Percentiles rank a stretch among this genome's conserved stretches.
These are phyloP conservation scores for Cinclus mexicanus DNA, from an alignment of 2,113 vertebrate species.

Conservation along the genomic window DNA sequence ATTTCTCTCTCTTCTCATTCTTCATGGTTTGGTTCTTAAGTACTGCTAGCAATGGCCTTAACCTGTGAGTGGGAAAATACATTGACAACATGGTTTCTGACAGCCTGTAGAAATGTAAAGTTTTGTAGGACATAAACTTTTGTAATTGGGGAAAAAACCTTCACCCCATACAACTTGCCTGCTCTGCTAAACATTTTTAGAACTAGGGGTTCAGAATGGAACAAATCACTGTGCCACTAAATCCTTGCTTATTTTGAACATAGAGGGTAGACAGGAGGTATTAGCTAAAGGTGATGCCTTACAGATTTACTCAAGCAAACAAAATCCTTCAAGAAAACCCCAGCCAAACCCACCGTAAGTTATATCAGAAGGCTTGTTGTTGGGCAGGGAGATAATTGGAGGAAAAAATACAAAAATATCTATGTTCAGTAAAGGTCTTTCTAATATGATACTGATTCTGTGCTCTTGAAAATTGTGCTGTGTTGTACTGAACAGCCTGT, in stretches of 20 bases:
- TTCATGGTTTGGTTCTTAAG: background rate
- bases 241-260: background rate
- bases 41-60: slow-evolving; percentile 6
- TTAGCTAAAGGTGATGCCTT: background rate
- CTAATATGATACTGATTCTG: background rate
- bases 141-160: background rate
- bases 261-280: background rate
- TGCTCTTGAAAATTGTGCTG: background rate
- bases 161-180: background rate
- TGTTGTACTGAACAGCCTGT: background rate
- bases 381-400: background rate
- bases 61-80: background rate
- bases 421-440: background rate
- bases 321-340: background rate
- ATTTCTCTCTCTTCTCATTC: background rate
- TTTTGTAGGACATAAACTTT: background rate
- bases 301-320: background rate
- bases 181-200: background rate
- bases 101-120: background rate
- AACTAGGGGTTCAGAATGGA: background rate
- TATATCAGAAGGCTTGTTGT: background rate
- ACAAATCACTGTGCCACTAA: background rate
- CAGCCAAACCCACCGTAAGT: background rate
- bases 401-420: background rate
- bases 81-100: background rate